A percentile compares a stretch with the other conserved stretches of the same genome.
Evolutionary conservation across 1,140 invertebrate genomes (phyloP).

Genomic region (Drosophila parabipectinata): DNA sequence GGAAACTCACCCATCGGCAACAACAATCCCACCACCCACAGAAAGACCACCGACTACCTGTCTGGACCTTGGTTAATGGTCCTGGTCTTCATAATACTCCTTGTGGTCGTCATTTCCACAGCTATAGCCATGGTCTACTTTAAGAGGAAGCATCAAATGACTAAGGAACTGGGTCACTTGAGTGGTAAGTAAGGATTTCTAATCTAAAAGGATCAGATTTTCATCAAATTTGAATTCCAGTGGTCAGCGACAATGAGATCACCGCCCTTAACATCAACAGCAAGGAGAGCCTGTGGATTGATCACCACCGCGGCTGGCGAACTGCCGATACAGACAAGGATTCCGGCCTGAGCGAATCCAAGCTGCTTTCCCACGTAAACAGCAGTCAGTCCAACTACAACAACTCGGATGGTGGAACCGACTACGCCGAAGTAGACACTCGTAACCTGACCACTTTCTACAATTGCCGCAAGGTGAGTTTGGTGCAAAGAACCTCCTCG

Average conservation of each 20-base stretch:
- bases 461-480: conserved; percentile 85
- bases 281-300: conserved; percentile 91
- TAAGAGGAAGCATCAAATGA: conserved; percentile 86
- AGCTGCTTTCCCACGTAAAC: conserved; percentile 87
- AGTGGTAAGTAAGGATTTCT: conserved; percentile 60
- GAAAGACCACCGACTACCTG: conserved; percentile 84
- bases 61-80: conserved; percentile 91
- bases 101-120: conserved; percentile 88
- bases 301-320: conserved; percentile 88
- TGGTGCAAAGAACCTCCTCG: too few species aligned
- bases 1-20: conserved; percentile 51
- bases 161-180: conserved; percentile 87
- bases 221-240: conserved; percentile 11
- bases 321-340: conserved; percentile 88
- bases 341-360: conserved; percentile 85
- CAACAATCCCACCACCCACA: conserved; percentile 74
- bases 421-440: conserved; percentile 92
- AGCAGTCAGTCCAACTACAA: conserved; percentile 85
- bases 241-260: conserved; percentile 87
- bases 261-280: conserved; percentile 88
- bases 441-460: conserved; percentile 91
- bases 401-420: conserved; percentile 86
- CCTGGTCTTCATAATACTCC: conserved; percentile 86
- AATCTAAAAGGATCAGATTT: background rate
- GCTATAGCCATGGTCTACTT: conserved; percentile 88